Conservation (phyloP, 2,113 vertebrate genomes). For the pig (Sus scrofa) region T2T-Sscrofa CM000826.6:75016001-75016500, state of each 20-base stretch:
- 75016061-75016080: background rate
- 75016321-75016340: background rate
- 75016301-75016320: background rate
- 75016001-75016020: background rate
- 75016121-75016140: background rate
- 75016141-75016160: too few relatives aligned
- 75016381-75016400: fast-evolving
- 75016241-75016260: background rate
- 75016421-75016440: background rate
- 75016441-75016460: background rate
- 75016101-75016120: background rate
- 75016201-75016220: background rate
- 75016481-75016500: background rate
- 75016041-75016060: background rate
- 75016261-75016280: background rate
- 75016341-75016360: background rate
- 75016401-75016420: background rate
- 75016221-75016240: background rate
- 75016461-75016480: background rate
- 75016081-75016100: background rate
- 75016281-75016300: background rate
- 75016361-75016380: too few relatives aligned
- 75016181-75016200: too few relatives aligned
- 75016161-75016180: background rate
- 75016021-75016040: background rate